phyloP scores from a whole-genome alignment of 2,888 invertebrate genomes.

The Harmothoe impar region DNA sequence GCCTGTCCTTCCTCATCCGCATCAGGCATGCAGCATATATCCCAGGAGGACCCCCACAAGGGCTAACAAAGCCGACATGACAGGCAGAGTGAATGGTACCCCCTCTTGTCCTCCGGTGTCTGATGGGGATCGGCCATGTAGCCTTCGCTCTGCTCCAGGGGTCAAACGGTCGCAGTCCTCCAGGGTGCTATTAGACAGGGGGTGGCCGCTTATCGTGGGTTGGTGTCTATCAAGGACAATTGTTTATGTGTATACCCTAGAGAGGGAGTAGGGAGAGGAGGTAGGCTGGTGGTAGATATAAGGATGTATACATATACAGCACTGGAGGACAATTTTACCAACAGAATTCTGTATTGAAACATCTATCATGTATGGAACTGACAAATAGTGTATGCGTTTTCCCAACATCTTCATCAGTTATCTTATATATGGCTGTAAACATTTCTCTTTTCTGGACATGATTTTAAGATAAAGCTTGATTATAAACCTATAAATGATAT shows the following conservation, averaged over 20 bases:
- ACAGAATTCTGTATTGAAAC: no score
- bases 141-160: not conserved
- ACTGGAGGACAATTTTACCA: no score
- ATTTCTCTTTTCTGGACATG: no score
- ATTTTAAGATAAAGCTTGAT: no score
- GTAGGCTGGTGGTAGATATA: not conserved
- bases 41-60: no score
- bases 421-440: no score
- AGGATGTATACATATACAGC: not conserved
- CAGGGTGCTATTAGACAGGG: constrained; percentile 29
- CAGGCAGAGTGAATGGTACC: not conserved
- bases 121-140: not conserved
- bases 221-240: not conserved
- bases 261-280: not conserved
- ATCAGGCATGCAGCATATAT: no score
- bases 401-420: no score
- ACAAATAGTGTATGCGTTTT: no score
- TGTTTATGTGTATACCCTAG: constrained; percentile 11
- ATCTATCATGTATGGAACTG: no score
- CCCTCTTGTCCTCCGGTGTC: not conserved
- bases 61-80: constrained; percentile 1
- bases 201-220: not conserved
- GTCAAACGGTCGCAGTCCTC: not conserved
- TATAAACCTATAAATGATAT: no score
- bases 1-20: no score